Conservation (phyloP, 2,113 vertebrate species). For the human (Homo sapiens) region DNA sequence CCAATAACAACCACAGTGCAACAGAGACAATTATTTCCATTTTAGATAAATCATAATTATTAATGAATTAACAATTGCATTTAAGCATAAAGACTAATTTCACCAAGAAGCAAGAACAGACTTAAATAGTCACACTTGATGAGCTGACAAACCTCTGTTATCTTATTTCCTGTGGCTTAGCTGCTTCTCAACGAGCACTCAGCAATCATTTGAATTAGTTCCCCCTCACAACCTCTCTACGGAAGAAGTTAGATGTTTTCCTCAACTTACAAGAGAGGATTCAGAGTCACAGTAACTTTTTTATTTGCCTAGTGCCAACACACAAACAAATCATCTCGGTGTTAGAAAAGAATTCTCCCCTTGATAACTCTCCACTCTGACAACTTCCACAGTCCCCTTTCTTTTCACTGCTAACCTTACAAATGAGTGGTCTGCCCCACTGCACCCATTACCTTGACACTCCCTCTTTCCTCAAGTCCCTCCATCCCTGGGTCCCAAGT, state of each 20-base stretch:
- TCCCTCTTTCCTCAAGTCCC: background rate
- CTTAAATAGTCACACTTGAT: background rate
- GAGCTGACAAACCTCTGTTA: accelerated
- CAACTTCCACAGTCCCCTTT: background rate
- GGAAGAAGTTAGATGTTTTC: background rate
- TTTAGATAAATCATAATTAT: background rate
- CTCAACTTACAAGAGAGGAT: background rate
- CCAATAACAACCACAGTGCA: background rate
- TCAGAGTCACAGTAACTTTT: background rate
- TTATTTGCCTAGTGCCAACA: background rate
- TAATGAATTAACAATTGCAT: background rate
- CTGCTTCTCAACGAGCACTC: background rate
- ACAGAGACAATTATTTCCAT: background rate
- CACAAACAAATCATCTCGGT: background rate
- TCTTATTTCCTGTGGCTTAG: background rate
- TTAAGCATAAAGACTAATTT: background rate
- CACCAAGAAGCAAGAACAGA: background rate
- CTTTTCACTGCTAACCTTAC: background rate
- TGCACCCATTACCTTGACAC: background rate
- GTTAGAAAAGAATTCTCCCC: background rate
- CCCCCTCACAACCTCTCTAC: background rate
- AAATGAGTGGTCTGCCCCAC: too few relatives aligned
- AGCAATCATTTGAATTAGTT: background rate
- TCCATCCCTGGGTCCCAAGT: background rate
- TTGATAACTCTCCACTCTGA: background rate